Percentiles rank a stretch among this genome's conserved stretches.
phyloP scores from a whole-genome alignment of 2,113 vertebrate genomes.

The Gymnogyps californianus region DNA sequence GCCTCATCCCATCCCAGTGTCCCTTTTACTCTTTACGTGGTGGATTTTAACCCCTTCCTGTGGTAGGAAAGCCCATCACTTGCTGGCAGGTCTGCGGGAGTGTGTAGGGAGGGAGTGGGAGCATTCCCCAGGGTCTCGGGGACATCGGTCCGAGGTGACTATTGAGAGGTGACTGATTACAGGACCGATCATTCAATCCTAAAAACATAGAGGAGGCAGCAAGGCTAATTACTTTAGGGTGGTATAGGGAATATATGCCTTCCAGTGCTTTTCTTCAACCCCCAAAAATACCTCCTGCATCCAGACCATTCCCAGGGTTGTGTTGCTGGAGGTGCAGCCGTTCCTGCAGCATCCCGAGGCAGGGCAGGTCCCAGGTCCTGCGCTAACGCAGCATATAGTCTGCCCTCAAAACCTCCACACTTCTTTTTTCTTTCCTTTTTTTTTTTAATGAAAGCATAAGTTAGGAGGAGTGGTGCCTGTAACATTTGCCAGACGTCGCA shows the following conservation, averaged over 20 bases:
- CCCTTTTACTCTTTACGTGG: not conserved
- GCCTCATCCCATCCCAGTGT: not conserved
- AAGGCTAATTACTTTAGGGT: not conserved
- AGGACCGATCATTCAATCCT: not conserved
- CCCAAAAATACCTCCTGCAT: not conserved
- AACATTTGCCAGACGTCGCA: not conserved
- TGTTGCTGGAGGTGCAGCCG: not conserved
- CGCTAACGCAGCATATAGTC: accelerated
- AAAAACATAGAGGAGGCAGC: not conserved
- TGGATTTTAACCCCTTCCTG: not conserved
- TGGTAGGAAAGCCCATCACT: not conserved
- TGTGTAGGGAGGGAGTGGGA: accelerated
- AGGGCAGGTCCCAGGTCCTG: not conserved
- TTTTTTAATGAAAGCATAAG: not conserved
- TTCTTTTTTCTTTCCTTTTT: not conserved
- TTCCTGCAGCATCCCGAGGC: not conserved
- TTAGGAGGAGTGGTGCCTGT: not conserved
- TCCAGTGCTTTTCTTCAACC: not conserved
- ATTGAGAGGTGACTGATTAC: accelerated
- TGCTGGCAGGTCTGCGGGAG: not conserved
- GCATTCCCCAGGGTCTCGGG: not conserved
- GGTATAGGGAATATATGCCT: not conserved
- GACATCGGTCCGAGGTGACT: not conserved
- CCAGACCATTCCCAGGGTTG: not conserved
- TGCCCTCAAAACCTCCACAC: not conserved